Evolutionary conservation across 2,888 invertebrate species (phyloP).

Genomic region (Stomorhina lunata): DNA sequence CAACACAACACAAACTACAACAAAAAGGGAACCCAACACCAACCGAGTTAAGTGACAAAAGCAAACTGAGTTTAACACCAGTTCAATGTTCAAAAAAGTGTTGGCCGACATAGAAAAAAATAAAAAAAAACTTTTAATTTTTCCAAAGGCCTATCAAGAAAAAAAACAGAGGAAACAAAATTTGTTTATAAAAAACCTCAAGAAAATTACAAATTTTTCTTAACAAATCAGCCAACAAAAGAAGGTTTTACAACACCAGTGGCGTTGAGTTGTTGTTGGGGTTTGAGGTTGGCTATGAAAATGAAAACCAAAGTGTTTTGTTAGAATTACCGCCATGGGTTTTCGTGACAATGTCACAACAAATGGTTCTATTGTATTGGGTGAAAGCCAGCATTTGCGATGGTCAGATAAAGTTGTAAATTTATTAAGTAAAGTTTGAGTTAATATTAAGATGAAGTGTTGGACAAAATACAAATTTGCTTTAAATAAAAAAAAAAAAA

Average conservation of each 20-base stretch:
- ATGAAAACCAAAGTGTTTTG: slow-evolving; percentile 46
- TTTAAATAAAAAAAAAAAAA: no score
- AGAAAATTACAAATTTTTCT: slow-evolving; percentile 14
- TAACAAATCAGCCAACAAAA: slow-evolving; percentile 50
- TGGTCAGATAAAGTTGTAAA: neutral
- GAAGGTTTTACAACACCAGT: slow-evolving; percentile 34
- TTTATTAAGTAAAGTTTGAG: neutral
- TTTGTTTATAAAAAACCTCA: neutral
- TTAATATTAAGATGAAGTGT: neutral
- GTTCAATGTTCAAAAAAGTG: slow-evolving; percentile 15
- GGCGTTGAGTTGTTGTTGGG: neutral
- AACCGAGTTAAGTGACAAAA: slow-evolving; percentile 50
- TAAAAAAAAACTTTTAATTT: slow-evolving; percentile 22
- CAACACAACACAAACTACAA: neutral
- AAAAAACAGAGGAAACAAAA: neutral
- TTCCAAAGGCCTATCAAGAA: slow-evolving; percentile 32
- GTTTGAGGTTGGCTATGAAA: neutral
- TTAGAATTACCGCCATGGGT: slow-evolving; percentile 43
- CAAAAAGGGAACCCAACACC: slow-evolving; percentile 11
- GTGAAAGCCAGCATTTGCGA: neutral
- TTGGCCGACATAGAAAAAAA: neutral
- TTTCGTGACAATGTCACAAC: slow-evolving; percentile 29
- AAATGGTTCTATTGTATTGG: slow-evolving; percentile 31
- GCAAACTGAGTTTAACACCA: slow-evolving; percentile 34
- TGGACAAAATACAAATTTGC: no score